Base-by-base conservation (phyloP, 2,797 vertebrate species). In the Nothura maculosa region DNA sequence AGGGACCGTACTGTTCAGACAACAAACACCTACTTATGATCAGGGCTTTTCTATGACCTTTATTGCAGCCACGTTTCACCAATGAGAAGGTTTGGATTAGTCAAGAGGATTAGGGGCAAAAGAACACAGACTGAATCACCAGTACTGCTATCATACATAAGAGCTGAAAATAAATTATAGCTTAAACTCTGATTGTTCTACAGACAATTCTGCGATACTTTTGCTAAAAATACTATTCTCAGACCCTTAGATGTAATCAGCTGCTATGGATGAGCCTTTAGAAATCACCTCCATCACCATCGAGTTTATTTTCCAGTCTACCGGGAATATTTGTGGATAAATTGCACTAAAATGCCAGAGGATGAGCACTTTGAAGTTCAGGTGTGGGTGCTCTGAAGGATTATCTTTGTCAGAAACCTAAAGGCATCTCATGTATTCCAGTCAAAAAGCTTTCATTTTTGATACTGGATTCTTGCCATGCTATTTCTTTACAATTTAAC, bases 21-120 rank as follows among this genome's bases (percentile, higher is more conserved):
- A 87, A 57, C 58, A 77, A 60, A 79, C 67, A 86, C 43, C 74
- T 93, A 5, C 67, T 72, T 79, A 85, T 20, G 68, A 92, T 76
- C 94, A 88, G 91, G 84, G 85, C 45, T 94, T 50, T 70, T 68
- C 87, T 81, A 36, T 88, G 76, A 84, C 78, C 95, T 96, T 93
- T 63, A 86, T 0, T 84, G 72, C 69, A 77, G 43, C 54, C 11
- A 30, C 86, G 48, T 86, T 95, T 88, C 64, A 83, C 61, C 81
- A 91, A 21, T 11, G 18, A 72, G 91, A 92, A 81, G 72, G 55
- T 73, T 90, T 61, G 43, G 60, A 69, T 94, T 79, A 92, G 57
- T 70, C 81, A 89, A 68, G 43, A 87, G 89, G 85, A 93, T 92
- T 85, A 95, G 72, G 42, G 68, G 48, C 8, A 6, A 55, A 52